A percentile compares a stretch with the other conserved stretches of the same genome.
phyloP scores from a whole-genome alignment of 2,113 vertebrate genomes.

The Saimiri boliviensis region DNA sequence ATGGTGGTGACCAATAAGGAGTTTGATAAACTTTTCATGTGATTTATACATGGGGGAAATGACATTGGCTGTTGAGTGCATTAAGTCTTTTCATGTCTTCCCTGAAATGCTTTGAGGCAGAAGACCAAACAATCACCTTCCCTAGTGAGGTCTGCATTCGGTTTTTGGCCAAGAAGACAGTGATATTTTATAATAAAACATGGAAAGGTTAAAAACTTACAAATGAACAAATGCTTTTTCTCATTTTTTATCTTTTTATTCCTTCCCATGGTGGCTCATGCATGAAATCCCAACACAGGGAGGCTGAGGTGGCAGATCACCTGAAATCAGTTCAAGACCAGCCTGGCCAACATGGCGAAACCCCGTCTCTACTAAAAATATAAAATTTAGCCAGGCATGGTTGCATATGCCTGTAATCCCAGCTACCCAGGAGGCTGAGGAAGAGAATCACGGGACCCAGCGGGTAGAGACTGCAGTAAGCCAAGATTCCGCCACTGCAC shows the following conservation, averaged over 20 bases:
- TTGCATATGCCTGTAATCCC: too few relatives aligned
- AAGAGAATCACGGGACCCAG: too few relatives aligned
- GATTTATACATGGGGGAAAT: conserved; percentile 15
- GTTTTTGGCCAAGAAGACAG: conserved; percentile 41
- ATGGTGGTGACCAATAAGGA: neutral
- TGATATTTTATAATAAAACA: conserved; percentile 69
- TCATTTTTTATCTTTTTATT: neutral
- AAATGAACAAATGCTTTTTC: neutral
- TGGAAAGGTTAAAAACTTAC: conserved; percentile 51
- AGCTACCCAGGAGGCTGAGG: too few relatives aligned
- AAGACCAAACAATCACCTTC: conserved; percentile 44
- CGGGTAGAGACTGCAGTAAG: too few relatives aligned
- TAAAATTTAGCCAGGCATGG: too few relatives aligned
- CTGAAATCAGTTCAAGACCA: too few relatives aligned
- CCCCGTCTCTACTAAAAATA: too few relatives aligned
- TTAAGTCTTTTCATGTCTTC: conserved; percentile 30
- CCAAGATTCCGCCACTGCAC: too few relatives aligned
- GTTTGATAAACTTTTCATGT: conserved; percentile 42
- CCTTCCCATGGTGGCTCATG: neutral
- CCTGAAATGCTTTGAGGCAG: conserved; percentile 56
- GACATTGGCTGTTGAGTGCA: neutral
- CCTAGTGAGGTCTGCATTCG: conserved; percentile 43
- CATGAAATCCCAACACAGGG: too few relatives aligned
- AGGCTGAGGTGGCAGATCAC: too few relatives aligned
- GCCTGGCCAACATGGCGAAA: too few relatives aligned